Evolutionary conservation across 2,888 invertebrate genomes (phyloP).

Genomic region (Dasypogon diadema): DNA sequence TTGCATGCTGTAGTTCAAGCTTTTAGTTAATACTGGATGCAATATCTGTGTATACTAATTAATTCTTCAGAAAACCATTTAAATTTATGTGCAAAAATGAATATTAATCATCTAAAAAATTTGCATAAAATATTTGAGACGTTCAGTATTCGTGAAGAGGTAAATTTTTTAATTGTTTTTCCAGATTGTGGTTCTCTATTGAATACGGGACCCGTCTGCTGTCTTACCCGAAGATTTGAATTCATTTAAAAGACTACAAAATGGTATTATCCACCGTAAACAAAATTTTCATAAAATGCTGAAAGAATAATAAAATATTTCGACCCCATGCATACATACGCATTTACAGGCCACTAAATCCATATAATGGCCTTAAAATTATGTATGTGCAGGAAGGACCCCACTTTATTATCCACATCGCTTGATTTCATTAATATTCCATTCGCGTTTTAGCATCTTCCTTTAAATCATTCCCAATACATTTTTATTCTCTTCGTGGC

Average conservation of each 20-base stretch:
- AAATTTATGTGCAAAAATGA: too few species aligned
- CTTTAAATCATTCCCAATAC: conserved; percentile 55
- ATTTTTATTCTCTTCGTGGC: conserved; percentile 51
- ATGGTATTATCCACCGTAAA: background rate
- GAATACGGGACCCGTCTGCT: too few species aligned
- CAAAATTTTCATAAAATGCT: conserved; percentile 20
- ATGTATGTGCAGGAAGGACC: conserved; percentile 43
- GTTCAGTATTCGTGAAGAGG: too few species aligned
- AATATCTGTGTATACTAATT: too few species aligned
- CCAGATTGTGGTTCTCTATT: too few species aligned
- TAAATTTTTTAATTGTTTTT: too few species aligned
- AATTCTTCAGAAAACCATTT: too few species aligned
- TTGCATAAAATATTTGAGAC: too few species aligned
- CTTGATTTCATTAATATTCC: conserved; percentile 54
- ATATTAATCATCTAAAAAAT: too few species aligned
- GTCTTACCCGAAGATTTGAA: background rate
- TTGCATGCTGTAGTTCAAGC: too few species aligned
- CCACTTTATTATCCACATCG: conserved; percentile 50
- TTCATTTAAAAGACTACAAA: background rate
- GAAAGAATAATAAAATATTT: conserved; percentile 7
- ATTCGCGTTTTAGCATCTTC: conserved; percentile 52
- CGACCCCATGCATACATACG: background rate
- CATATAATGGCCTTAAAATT: conserved; percentile 49
- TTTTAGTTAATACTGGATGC: too few species aligned
- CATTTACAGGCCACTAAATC: conserved; percentile 37